Base-by-base conservation (phyloP, 2,888 invertebrate genomes). In the Chloroclysta siterata region DNA sequence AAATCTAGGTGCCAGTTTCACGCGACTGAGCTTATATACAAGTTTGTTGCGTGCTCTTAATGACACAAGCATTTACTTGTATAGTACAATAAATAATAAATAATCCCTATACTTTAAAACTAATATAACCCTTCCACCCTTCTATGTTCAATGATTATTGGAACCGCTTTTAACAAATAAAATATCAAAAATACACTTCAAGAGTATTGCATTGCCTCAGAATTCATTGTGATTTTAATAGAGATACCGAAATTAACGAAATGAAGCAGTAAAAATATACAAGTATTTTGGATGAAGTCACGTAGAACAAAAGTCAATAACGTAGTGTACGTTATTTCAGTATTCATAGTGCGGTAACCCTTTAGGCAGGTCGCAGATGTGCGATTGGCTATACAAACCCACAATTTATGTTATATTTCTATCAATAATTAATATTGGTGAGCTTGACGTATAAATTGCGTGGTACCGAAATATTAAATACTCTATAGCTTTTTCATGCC, bases 301-400 rank as follows among this genome's bases (percentile, higher is more conserved):
- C 68, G 68, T 66, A 66, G 60, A 71, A 67, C 68, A 66, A 73
- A 74, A 71, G 64, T 63, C 71, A 75, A 74, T 73, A 74, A 72
- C 73, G 74, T 76, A 72, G 60, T 62, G 64, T 60, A 82, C 6
- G 46, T 39, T 61, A 39, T 81, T 77, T 60, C 36, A 54, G 83
- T 81, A 86, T 86, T 85, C 85, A 84, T 73, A 68, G 73, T 66
- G 74, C 63, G 70, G 58, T 65, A 67, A 69, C 76, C 78, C 80
- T 81, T 76, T 63, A 73, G 83, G 79, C 71, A 72, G 70, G 74
- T 63, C 73, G 74, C 82, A 84, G 81, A 79, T 82, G 84, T 69
- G 67, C 36, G 52, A 48, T 29, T 48, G 36, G 46, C 36, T 59
- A 53, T 28, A 39, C 6, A 61, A 52, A 53, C 52, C 56, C 48